Percentiles rank a stretch among this genome's conserved stretches.
Conservation (phyloP, 2,888 invertebrate genomes). For the Oscheius sp. region DNA sequence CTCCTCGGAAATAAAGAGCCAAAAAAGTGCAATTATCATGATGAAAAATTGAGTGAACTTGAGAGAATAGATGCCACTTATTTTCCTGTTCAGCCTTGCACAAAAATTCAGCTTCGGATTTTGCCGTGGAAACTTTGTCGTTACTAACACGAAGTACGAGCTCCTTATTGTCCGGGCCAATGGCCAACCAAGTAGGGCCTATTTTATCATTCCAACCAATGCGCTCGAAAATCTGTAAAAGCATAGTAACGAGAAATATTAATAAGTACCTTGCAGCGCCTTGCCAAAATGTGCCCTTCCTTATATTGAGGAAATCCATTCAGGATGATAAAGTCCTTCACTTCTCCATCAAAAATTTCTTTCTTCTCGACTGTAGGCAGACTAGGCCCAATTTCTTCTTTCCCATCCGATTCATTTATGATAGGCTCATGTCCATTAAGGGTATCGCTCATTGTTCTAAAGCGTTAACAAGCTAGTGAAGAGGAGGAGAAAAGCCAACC, state of each 20-base stretch:
- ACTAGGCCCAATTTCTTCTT: background rate
- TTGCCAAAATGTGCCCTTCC: constrained; percentile 44
- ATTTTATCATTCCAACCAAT: constrained; percentile 58
- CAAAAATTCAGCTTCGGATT: constrained; percentile 50
- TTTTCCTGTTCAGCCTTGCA: constrained; percentile 46
- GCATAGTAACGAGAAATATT: background rate
- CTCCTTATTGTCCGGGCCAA: constrained; percentile 41
- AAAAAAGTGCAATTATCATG: constrained; percentile 42
- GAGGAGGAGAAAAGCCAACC: no score
- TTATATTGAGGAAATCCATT: constrained; percentile 55
- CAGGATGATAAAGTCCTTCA: constrained; percentile 36
- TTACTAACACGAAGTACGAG: constrained; percentile 54
- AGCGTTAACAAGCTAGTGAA: no score
- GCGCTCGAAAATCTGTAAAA: constrained; percentile 57
- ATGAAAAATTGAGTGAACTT: constrained; percentile 46
- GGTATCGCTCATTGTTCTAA: no score
- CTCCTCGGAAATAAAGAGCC: constrained; percentile 49
- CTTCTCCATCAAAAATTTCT: background rate
- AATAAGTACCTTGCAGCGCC: constrained; percentile 38
- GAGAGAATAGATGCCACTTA: constrained; percentile 53
- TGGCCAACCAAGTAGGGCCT: constrained; percentile 56
- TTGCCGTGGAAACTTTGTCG: constrained; percentile 34
- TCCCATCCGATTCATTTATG: no score
- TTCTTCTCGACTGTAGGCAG: background rate
- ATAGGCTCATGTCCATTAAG: no score